A percentile compares a stretch with the other conserved stretches of the same genome.
Evolutionary conservation across 2,797 vertebrate species (phyloP).

Genomic region (Caiman crocodilus): DNA sequence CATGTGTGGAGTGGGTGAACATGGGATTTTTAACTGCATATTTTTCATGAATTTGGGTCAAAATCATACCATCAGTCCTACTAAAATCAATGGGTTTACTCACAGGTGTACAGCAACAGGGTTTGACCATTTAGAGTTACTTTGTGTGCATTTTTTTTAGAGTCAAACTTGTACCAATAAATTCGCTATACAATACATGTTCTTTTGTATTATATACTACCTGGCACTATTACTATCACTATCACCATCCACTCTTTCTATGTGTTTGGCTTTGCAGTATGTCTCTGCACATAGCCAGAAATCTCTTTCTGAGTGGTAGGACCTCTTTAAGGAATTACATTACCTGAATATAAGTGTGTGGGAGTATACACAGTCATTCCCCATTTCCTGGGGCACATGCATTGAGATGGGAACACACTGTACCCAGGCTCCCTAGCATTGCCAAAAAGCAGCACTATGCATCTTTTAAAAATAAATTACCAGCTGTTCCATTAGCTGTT

Average conservation of each 20-base stretch:
- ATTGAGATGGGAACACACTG: background rate
- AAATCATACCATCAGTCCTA: background rate
- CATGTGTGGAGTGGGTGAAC: rapidly evolving
- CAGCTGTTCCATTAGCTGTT: constrained; percentile 68
- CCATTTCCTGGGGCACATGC: background rate
- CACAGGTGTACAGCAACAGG: background rate
- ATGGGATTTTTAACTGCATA: background rate
- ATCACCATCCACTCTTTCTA: background rate
- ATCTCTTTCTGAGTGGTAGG: constrained; percentile 21
- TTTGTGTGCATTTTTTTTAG: background rate
- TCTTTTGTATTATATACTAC: constrained; percentile 70
- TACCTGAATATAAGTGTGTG: background rate
- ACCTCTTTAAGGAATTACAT: background rate
- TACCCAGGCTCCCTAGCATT: background rate
- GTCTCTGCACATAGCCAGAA: background rate
- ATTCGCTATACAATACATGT: constrained; percentile 67
- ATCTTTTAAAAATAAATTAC: constrained; percentile 72
- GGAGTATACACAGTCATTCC: constrained; percentile 14
- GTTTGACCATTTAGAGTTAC: constrained; percentile 4
- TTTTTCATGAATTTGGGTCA: background rate
- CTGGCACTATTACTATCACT: background rate
- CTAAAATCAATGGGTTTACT: background rate
- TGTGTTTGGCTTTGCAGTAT: constrained; percentile 41
- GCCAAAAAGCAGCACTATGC: constrained; percentile 48
- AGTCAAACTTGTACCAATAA: constrained; percentile 60